Evolutionary conservation across 2,797 vertebrate species (phyloP), one percentile per base, ranked within the genome.

Genomic region (Anolis apletophallus): DNA sequence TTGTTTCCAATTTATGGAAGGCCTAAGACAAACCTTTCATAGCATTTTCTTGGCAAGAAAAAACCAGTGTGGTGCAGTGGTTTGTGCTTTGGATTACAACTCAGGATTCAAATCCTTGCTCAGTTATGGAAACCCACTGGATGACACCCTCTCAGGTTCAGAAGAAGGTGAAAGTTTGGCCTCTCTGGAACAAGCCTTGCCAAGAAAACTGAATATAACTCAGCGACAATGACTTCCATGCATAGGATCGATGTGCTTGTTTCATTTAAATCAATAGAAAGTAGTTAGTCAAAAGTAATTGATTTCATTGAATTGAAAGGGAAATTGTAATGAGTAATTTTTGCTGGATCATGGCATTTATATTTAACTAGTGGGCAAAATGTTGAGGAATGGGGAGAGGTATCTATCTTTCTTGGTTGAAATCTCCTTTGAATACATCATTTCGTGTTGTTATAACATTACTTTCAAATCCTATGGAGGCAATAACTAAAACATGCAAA

Each of bases 401-500:
- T 8, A 17, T 3, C 0, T 8, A 17, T 3, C 0, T 46, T 34
- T 40, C 52, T 12, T 73, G 14, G 12, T 10, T 40, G 14, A 85
- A 78, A 68, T 21, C 21, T 72, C 6, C 3, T 36, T 26, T 61
- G 54, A 50, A 80, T 50, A 68, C n/a, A 50, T 67, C n/a, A 55
- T 55, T 54, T 46, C 54, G 59, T 67, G 17, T 32, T 50, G 5
- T 68, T 68, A 19, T n/a, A 16, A 68, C 19, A 26, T 26, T 68
- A 55, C 16, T 23, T 14, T 71, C 19, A 34, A 34, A 57, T 52
- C 23, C 34, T 69, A 34, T 8, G 3, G 17, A 57, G 10, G n/a
- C 61, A 76, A 36, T 21, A 85, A 72, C 26, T 46, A 61, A n/a
- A 57, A 59, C 55, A 79, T 34, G 29, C 76, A 73, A 86, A 36